These are phyloP conservation scores for Pseudorectes ferrugineus DNA, from an alignment of 2,113 vertebrate genomes.

Conservation along the genomic window DNA sequence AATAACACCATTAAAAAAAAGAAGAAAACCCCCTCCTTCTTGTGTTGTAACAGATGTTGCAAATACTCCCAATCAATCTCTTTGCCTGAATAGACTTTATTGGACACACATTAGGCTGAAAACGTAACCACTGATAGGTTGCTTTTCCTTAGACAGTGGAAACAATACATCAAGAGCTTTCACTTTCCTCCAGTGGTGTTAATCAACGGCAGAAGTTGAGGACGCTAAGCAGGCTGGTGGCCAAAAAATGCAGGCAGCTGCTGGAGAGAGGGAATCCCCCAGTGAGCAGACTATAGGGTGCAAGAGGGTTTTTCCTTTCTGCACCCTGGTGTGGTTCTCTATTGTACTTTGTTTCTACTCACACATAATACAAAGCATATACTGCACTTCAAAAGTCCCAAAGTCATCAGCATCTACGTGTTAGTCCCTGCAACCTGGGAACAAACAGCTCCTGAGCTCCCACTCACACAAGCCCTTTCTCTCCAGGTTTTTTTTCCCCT, in stretches of 20 bases:
- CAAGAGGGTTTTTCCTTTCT: not conserved
- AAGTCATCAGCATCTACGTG: slow-evolving; percentile 17
- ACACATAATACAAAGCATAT: not conserved
- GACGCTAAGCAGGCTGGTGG: not conserved
- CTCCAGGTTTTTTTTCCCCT: not conserved
- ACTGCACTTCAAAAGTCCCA: not conserved
- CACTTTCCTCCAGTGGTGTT: slow-evolving; percentile 35
- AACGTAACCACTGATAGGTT: not conserved
- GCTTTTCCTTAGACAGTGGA: slow-evolving; percentile 2
- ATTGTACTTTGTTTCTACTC: not conserved
- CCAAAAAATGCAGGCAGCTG: slow-evolving; percentile 58
- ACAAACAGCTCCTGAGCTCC: not conserved
- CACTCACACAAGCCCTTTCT: not conserved
- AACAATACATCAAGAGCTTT: slow-evolving; percentile 38
- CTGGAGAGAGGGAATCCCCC: slow-evolving; percentile 62
- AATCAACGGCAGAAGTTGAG: slow-evolving; percentile 53
- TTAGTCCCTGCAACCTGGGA: not conserved
- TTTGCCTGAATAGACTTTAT: not conserved
- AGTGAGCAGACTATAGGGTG: not conserved
- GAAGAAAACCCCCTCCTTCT: not conserved
- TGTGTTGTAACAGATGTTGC: not conserved
- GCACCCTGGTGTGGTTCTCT: not conserved
- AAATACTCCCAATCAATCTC: not conserved
- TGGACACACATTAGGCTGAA: not conserved
- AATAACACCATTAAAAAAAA: not conserved